Evolutionary conservation across 2,797 vertebrate genomes (phyloP), one percentile per base, ranked within the genome.

Genomic region (Macropodus opercularis): DNA sequence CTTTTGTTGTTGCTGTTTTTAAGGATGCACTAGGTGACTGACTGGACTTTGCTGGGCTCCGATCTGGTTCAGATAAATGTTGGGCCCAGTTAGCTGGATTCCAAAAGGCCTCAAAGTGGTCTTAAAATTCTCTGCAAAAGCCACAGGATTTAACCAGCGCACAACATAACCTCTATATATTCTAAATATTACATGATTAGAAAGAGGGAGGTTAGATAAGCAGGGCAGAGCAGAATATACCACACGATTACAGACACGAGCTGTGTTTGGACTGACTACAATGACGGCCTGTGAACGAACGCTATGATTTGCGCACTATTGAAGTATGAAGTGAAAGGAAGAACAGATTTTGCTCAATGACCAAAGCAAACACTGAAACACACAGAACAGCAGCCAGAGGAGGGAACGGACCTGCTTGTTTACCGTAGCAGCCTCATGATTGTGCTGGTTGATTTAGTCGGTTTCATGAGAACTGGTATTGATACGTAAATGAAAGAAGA

Each of bases 151-250:
- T 85, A 86, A 80, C 72, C 71, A 62, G 73, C 53, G 52, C 77
- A 87, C 81, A 79, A 80, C 60, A 44, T 66, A 82, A 86, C 73
- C 66, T 83, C 63, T 78, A 80, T 80, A 84, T 82, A 79, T 73
- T 88, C 82, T 84, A 83, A 87, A 88, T 90, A 91, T 85, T 75
- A 87, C 81, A 85, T 90, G 90, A 91, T 91, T 85, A 84, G 83
- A 92, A 88, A 80, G 74, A 85, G 77, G 66, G 43, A 86, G 79
- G 79, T 65, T 80, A 76, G 85, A 90, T 84, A 78, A 87, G 79
- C 69, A 72, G 70, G 72, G 79, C 67, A 72, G 66, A 73, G 70
- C 71, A 67, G 81, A 84, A 64, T 80, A 83, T 72, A 89, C 85
- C 80, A 73, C 77, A 85, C 84, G 88, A 90, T 90, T 90, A 87